Evolutionary conservation across 2,113 vertebrate genomes (phyloP).

Genomic region (Psettodes erumei): DNA sequence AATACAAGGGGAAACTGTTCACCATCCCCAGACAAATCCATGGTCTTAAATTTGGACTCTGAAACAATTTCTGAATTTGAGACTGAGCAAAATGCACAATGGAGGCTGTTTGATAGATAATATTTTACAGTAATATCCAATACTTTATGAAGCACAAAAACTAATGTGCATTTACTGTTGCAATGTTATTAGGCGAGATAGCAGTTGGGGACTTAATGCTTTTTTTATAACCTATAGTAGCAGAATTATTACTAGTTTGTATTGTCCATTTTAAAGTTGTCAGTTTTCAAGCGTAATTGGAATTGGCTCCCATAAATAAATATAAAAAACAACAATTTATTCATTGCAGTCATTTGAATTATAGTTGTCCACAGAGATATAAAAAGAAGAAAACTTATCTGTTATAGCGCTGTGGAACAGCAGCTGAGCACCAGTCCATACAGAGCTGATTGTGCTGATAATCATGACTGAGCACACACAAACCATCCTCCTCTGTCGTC

Average conservation of each 20-base stretch:
- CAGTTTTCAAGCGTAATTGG: too few species aligned
- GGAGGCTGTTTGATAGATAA: background rate
- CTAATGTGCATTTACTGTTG: background rate
- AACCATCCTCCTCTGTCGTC: background rate
- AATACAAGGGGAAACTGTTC: background rate
- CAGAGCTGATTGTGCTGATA: slow-evolving; percentile 17
- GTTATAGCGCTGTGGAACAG: slow-evolving; percentile 5
- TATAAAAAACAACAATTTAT: background rate
- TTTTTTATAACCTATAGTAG: background rate
- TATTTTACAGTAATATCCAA: background rate
- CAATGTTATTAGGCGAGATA: background rate
- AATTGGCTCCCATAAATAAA: background rate
- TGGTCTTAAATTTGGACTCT: too few species aligned
- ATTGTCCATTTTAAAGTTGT: background rate
- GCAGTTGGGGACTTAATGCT: background rate
- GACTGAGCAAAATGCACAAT: background rate
- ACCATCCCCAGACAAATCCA: background rate
- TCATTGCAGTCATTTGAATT: slow-evolving; percentile 11
- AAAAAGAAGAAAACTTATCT: background rate
- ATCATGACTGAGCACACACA: slow-evolving; percentile 5
- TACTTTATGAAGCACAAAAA: background rate
- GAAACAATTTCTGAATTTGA: background rate
- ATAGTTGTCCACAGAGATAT: background rate
- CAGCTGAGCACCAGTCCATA: background rate
- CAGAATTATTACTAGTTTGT: too few species aligned